These are phyloP conservation scores for Ochotona curzoniae DNA, from an alignment of 2,113 vertebrate species.

Conservation along the genomic window DNA sequence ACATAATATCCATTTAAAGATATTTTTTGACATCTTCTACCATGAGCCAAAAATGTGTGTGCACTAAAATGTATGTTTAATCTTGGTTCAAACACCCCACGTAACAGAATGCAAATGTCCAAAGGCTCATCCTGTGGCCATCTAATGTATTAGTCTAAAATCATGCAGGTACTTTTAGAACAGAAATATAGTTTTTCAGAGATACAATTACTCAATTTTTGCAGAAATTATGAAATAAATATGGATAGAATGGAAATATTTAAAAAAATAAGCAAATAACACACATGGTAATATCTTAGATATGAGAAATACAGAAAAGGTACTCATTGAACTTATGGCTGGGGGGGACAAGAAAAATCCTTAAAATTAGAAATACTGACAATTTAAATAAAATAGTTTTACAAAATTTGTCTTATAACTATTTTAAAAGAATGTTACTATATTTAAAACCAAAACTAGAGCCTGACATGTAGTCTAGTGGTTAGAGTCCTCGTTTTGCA, in stretches of 20 bases:
- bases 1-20: background rate
- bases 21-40: constrained; percentile 19
- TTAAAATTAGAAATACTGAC: constrained; percentile 18
- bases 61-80: background rate
- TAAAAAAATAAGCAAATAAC: constrained; percentile 33
- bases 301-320: background rate
- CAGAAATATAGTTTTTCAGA: background rate
- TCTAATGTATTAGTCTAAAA: constrained; percentile 28
- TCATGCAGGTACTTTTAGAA: background rate
- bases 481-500: too few relatives aligned
- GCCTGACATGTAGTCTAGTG: constrained; percentile 47
- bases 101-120: constrained; percentile 17
- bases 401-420: background rate
- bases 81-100: background rate
- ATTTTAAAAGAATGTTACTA: constrained; percentile 27
- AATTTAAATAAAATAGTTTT: background rate
- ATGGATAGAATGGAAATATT: constrained; percentile 28
- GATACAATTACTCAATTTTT: constrained; percentile 13
- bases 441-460: background rate
- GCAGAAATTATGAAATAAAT: constrained; percentile 27
- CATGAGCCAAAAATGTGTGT: background rate
- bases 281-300: background rate
- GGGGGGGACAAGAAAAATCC: background rate
- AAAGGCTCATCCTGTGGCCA: background rate
- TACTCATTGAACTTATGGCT: constrained; percentile 55